Conservation (phyloP, 2,113 vertebrate genomes). For the Rynchops niger region DNA sequence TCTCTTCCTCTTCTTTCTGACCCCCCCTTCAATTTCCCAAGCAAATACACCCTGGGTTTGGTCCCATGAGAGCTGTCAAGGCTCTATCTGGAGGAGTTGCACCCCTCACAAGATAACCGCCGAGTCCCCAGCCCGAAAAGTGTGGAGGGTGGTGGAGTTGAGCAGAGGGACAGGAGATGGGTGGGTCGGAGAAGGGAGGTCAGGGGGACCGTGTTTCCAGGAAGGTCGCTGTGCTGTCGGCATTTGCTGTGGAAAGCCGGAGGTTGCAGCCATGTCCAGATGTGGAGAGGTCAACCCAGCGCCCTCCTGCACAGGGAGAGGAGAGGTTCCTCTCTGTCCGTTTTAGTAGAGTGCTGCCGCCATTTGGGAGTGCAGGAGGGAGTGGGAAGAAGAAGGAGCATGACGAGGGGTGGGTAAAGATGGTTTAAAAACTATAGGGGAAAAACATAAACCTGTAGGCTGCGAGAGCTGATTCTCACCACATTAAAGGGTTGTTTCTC, state of each 20-base stretch:
- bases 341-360: neutral
- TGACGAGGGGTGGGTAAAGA: neutral
- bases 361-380: neutral
- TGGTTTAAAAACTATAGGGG: neutral
- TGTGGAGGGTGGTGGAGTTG: neutral
- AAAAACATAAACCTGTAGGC: neutral
- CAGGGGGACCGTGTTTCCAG: neutral
- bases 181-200: neutral
- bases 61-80: neutral
- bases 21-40: rapidly evolving
- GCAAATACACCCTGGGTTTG: neutral
- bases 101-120: neutral
- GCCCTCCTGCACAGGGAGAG: neutral
- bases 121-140: rapidly evolving
- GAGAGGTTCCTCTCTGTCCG: neutral
- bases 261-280: neutral
- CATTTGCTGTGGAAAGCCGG: neutral
- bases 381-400: neutral
- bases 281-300: neutral
- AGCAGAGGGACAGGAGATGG: neutral
- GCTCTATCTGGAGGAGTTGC: neutral
- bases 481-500: constrained; percentile 1
- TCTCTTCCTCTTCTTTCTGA: neutral
- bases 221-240: neutral
- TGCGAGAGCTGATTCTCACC: neutral